A percentile compares a stretch with the other conserved stretches of the same genome.
Evolutionary conservation across 2,797 vertebrate genomes (phyloP).

Genomic region (Mycteria americana): DNA sequence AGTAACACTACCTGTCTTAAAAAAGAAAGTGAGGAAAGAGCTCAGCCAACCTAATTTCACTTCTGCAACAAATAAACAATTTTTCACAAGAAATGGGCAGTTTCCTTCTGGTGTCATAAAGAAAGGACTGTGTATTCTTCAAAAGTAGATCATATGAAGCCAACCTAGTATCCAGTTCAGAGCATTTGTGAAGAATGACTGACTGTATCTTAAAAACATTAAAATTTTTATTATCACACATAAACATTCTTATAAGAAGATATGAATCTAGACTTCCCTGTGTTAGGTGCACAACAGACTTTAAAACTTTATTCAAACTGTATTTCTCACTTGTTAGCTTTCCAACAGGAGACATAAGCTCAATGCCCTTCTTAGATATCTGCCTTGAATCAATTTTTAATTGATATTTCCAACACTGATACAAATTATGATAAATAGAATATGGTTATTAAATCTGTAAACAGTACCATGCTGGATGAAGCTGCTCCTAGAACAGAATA

Average conservation of each 20-base stretch:
- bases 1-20: not conserved
- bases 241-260: not conserved
- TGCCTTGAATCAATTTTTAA: not conserved
- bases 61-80: not conserved
- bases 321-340: not conserved
- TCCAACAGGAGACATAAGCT: not conserved
- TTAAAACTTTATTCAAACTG: not conserved
- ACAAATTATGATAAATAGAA: not conserved
- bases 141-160: not conserved
- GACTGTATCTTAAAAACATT: not conserved
- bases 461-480: not conserved
- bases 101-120: not conserved
- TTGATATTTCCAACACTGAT: not conserved
- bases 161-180: not conserved
- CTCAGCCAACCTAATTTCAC: not conserved
- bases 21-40: not conserved
- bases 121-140: not conserved
- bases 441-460: not conserved
- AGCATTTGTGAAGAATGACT: not conserved
- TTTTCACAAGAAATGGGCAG: fast-evolving
- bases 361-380: not conserved
- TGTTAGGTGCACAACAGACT: not conserved
- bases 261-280: not conserved
- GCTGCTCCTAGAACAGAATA: not conserved
- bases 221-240: not conserved